These are phyloP conservation scores for Muricea muricata DNA, from an alignment of 92 coral and sea anemone species.

Conservation along the genomic window DNA sequence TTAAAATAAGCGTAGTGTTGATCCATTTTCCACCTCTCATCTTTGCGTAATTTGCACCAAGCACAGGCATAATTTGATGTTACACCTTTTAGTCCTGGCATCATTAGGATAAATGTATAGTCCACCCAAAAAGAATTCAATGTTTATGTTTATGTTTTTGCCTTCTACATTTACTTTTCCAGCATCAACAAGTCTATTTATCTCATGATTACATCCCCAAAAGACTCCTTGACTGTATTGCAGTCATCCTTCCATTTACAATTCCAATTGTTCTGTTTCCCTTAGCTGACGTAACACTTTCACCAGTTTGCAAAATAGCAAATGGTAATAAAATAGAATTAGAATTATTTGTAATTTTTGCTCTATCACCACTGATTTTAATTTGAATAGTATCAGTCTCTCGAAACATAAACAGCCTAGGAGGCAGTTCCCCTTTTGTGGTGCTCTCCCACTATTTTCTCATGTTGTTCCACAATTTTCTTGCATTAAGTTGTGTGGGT, in stretches of 20 bases:
- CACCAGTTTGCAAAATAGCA: slow-evolving; percentile 32
- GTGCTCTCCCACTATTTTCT: too few species aligned
- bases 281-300: slow-evolving; percentile 13
- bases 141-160: too few species aligned
- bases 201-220: slow-evolving; percentile 32
- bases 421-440: too few species aligned
- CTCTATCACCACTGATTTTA: slow-evolving; percentile 69
- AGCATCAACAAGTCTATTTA: slow-evolving; percentile 28
- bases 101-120: slow-evolving; percentile 52
- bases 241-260: slow-evolving; percentile 6
- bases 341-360: slow-evolving; percentile 56
- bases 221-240: not conserved
- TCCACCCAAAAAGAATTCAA: slow-evolving; percentile 59
- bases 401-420: too few species aligned
- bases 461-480: too few species aligned
- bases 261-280: slow-evolving; percentile 13
- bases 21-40: slow-evolving; percentile 43
- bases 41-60: slow-evolving; percentile 59
- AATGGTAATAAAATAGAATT: slow-evolving; percentile 49
- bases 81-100: slow-evolving; percentile 60
- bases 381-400: slow-evolving; percentile 34
- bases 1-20: slow-evolving; percentile 11
- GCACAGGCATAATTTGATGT: slow-evolving; percentile 69
- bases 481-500: too few species aligned
- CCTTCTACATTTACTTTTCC: slow-evolving; percentile 27